A percentile compares a stretch with the other conserved stretches of the same genome.
Conservation (phyloP, 2,888 invertebrate genomes). For the Drosophila falleni region DNA sequence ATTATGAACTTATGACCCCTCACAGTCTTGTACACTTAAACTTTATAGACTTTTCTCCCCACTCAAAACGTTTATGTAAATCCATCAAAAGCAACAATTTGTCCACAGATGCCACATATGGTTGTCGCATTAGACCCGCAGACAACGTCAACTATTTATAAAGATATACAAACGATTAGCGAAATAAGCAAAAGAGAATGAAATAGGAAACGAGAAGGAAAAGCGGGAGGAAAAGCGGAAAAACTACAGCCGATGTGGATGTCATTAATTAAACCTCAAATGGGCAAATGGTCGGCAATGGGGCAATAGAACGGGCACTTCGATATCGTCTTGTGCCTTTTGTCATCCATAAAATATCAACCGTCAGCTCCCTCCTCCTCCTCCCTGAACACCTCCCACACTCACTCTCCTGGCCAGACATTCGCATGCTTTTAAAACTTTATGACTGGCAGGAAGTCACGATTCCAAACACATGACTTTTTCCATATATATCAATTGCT, state of each 20-base stretch:
- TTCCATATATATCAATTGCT: conserved; percentile 37
- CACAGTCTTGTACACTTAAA: not conserved
- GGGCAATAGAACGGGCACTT: conserved; percentile 42
- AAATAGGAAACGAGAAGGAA: conserved; percentile 8
- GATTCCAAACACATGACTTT: conserved; percentile 54
- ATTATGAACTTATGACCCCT: not conserved
- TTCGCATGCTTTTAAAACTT: conserved; percentile 51
- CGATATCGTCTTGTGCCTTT: conserved; percentile 64
- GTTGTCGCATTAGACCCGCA: conserved; percentile 50
- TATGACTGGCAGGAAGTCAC: conserved; percentile 76
- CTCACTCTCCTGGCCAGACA: conserved; percentile 10
- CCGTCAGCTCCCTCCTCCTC: conserved; percentile 4
- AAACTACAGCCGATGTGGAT: conserved; percentile 39
- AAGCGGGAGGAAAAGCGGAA: not conserved
- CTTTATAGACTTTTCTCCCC: not conserved
- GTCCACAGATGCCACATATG: conserved; percentile 51
- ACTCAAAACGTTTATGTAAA: conserved; percentile 29
- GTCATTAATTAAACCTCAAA: conserved; percentile 80
- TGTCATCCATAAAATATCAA: conserved; percentile 72
- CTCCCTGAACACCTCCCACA: conserved; percentile 1
- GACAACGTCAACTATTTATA: conserved; percentile 52
- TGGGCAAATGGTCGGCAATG: conserved; percentile 53
- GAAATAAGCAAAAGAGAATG: conserved; percentile 30
- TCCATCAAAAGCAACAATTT: conserved; percentile 50
- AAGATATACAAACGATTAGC: conserved; percentile 62